A percentile compares a stretch with the other conserved stretches of the same genome.
Conservation (phyloP, 2,113 vertebrate species). For the Todiramphus saurophagus region DNA sequence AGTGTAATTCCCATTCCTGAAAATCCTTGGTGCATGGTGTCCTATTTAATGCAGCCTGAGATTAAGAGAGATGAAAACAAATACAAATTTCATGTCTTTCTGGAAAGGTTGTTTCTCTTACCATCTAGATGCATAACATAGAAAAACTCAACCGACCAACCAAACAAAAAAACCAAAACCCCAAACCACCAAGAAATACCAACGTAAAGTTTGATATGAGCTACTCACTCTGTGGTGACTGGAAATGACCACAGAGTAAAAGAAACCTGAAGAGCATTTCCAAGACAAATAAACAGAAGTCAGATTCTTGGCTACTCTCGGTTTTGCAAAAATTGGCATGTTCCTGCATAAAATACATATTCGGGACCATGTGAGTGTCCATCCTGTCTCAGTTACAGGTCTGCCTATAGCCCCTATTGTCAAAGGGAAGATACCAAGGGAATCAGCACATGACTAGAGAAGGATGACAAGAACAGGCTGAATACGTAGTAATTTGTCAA, state of each 20-base stretch:
- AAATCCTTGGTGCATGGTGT: not conserved
- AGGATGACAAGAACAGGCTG: not conserved
- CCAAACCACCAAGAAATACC: not conserved
- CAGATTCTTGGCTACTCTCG: not conserved
- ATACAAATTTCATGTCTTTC: not conserved
- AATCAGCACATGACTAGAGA: not conserved
- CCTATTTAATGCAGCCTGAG: not conserved
- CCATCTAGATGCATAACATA: not conserved
- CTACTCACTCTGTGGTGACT: not conserved
- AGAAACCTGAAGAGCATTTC: not conserved
- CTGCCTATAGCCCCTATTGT: not conserved
- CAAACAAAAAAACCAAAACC: not conserved
- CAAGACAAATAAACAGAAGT: not conserved
- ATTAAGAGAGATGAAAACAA: not conserved
- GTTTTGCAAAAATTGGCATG: not conserved
- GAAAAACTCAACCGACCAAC: not conserved
- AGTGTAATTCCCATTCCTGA: not conserved
- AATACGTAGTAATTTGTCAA: not conserved
- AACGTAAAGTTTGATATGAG: not conserved
- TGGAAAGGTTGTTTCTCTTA: not conserved
- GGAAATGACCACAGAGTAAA: not conserved
- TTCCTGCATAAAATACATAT: not conserved
- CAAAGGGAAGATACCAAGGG: not conserved
- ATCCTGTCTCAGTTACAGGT: not conserved
- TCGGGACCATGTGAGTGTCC: not conserved